Base-by-base conservation (phyloP, 1,140 invertebrate genomes). In the Drosophila saltans region DNA sequence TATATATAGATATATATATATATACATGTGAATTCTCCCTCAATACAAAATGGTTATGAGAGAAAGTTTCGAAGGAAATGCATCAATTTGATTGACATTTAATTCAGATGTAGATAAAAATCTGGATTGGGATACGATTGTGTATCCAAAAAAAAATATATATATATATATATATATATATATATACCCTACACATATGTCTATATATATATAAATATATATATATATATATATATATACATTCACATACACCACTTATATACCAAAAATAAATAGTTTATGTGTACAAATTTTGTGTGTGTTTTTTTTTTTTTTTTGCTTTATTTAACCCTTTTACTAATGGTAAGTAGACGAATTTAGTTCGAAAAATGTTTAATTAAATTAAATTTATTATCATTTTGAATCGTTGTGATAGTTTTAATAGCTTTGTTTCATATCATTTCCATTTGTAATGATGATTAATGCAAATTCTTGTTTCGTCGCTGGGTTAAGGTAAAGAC, bases 231-330 rank as follows among this genome's bases (percentile, higher is more conserved):
- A 76, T 36, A 66, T 68, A 79, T 40, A 74, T 52, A 67, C 66
- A 66, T 75, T 68, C 40, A 71, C 70, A 36, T 36, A 36, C 33
- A 36, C 3, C 33, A 36, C 33, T 36, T 66, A 83, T 78, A 85
- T 88, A 79, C 66, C 66, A 33, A 78, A 62, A 83, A 88, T 88
- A 86, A 82, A 86, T 86, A 83, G 81, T 86, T 86, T 86, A 88
- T 58, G 57, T 72, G 62, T 64, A 73, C 75, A 63, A 8, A 71
- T 40, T 60, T 41, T 36, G 33, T 36, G 6, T 30, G 28, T 30
- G 28, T 30, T 2, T 30, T 30, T 5, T 36, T 30, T 5, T 36
- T 6, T 5, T 61, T 43, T 24, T 45, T 11, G 45, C 33, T 4
- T 36, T 0, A 36, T 36, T 7, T 6, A 7, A 36, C 4, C 2